Percentiles rank a stretch among this genome's conserved stretches.
Evolutionary conservation across 2,113 vertebrate species (phyloP).

Genomic region (Gavialis gangeticus): DNA sequence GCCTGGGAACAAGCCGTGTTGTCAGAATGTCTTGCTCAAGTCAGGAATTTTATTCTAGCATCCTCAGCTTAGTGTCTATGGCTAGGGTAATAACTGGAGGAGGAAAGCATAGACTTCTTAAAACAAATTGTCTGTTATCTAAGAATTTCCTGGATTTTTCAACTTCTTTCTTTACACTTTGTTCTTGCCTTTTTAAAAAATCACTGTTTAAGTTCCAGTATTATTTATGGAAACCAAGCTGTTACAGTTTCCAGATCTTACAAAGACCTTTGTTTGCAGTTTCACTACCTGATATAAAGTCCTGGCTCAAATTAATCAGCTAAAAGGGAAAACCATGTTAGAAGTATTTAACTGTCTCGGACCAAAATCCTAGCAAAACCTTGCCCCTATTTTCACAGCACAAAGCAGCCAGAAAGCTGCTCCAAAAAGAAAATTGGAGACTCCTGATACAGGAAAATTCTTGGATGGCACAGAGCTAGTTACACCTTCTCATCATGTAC

Average conservation of each 20-base stretch:
- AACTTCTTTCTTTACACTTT: conserved; percentile 68
- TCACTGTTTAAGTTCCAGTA: conserved; percentile 66
- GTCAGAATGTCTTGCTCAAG: background rate
- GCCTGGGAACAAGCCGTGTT: background rate
- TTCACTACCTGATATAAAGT: conserved; percentile 30
- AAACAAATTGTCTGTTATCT: conserved; percentile 64
- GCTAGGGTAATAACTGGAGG: conserved; percentile 27
- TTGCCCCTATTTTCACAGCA: background rate
- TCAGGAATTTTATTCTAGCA: background rate
- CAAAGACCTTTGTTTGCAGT: conserved; percentile 49
- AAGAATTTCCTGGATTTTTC: conserved; percentile 64
- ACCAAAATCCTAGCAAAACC: background rate
- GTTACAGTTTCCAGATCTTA: conserved; percentile 50
- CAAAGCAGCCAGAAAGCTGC: background rate
- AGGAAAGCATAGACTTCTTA: conserved; percentile 67
- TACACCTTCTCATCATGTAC: background rate
- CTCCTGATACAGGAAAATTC: background rate
- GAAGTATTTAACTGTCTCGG: conserved; percentile 10
- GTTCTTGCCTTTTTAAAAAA: conserved; percentile 60
- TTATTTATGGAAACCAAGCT: conserved; percentile 74
- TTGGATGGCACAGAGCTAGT: background rate
- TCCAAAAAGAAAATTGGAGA: background rate
- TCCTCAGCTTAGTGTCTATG: conserved; percentile 14
- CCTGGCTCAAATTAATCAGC: background rate
- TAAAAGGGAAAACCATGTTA: background rate